Evolutionary conservation across 2,113 vertebrate species (phyloP).

Genomic region (Martes martes): DNA sequence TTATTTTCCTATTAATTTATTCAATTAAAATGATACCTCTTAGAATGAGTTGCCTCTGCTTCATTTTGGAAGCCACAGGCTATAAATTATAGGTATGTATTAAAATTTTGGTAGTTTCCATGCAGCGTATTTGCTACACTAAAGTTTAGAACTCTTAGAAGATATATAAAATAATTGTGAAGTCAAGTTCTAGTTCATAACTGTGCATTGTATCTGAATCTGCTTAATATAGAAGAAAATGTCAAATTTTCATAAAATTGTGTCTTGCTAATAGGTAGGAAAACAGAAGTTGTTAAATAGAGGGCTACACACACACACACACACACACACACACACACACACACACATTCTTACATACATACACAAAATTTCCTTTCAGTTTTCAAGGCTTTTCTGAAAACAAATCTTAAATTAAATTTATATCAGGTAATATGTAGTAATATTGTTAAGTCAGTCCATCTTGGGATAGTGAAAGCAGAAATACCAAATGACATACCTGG

Average conservation of each 20-base stretch:
- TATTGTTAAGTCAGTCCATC: background rate
- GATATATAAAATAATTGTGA: background rate
- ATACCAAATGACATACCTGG: background rate
- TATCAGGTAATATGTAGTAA: background rate
- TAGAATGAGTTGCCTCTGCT: background rate
- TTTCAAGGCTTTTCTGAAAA: background rate
- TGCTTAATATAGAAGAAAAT: background rate
- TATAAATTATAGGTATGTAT: background rate
- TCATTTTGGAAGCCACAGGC: background rate
- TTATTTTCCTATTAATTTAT: background rate
- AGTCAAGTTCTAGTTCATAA: background rate
- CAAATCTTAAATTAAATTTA: background rate
- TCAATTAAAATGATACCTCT: background rate
- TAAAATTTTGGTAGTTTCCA: background rate
- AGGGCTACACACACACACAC: background rate
- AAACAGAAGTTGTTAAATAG: background rate
- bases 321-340: background rate
- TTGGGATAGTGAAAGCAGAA: background rate
- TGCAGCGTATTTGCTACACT: background rate
- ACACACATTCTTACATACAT: background rate
- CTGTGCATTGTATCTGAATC: background rate
- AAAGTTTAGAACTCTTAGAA: background rate
- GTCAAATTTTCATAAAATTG: background rate
- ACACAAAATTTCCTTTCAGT: background rate
- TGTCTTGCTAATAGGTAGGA: background rate